Evolutionary conservation across 2,888 invertebrate species (phyloP).

Genomic region (Lasioglossum leucozonium): DNA sequence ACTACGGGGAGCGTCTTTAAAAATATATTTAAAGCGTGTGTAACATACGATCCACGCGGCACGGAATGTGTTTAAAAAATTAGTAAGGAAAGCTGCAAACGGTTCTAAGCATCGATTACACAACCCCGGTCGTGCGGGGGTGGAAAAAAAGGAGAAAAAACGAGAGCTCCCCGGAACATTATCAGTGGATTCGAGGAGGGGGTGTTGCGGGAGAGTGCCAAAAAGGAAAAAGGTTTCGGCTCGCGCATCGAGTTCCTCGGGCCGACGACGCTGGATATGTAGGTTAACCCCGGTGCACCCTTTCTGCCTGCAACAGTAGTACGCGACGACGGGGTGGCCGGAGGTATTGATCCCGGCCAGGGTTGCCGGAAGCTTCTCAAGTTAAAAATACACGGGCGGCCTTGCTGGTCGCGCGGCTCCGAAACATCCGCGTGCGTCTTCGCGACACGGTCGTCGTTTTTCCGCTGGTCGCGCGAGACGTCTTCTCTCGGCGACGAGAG

Average conservation of each 20-base stretch:
- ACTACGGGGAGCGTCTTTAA: too few relatives aligned
- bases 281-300: conserved; percentile 71
- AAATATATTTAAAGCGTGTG: too few relatives aligned
- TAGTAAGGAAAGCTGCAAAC: too few relatives aligned
- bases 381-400: conserved; percentile 79
- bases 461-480: neutral
- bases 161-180: neutral
- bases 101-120: too few relatives aligned
- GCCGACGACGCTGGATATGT: conserved; percentile 63
- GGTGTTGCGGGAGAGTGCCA: neutral
- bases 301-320: conserved; percentile 65
- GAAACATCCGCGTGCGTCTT: conserved; percentile 65
- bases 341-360: conserved; percentile 77
- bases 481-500: neutral
- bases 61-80: too few relatives aligned
- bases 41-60: too few relatives aligned
- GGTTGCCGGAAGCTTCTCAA: conserved; percentile 76
- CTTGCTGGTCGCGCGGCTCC: conserved; percentile 62
- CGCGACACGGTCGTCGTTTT: neutral
- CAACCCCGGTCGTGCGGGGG: too few relatives aligned
- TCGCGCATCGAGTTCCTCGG: conserved; percentile 47
- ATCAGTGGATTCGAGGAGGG: neutral
- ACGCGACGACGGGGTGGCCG: conserved; percentile 67
- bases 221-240: conserved; percentile 60
- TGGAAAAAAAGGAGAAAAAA: neutral